Base-by-base conservation (phyloP, 1,140 invertebrate genomes). In the Drosophila busckii region DNA sequence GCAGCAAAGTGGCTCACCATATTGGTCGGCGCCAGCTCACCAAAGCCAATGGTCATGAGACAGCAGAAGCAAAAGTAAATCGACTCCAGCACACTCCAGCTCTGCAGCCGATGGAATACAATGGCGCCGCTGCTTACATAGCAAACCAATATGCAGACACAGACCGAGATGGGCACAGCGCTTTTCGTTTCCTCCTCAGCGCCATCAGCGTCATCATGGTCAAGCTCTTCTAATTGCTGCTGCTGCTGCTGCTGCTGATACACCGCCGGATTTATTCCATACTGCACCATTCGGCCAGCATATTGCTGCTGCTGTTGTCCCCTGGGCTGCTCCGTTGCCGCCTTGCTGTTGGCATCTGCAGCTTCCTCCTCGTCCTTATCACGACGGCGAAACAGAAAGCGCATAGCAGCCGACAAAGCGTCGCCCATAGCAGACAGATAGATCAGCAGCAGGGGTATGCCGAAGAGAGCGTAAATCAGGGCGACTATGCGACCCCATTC, bases 51-150 rank as follows among this genome's bases (percentile, higher is more conserved):
- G 1, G 95, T 96, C 34, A 94, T 94, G 41, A 96, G 89, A 44
- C 95, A 96, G 12, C 97, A 96, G 89, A 97, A 98, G 82, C 96
- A 98, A 87, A 98, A 98, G 88, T 97, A 98, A 20, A 94, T 93
- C 13, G 96, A 95, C 80, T 98, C 97, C 8, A 99, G 89, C 15
- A 96, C 91, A 16, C 92, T 93, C 97, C 97, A 99, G 31, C 93
- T 95, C 90, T 95, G 94, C 13, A 95, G 90, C 84, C 94, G 94
- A 83, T 94, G 92, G 88, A 99, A 99, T 35, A 99, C 90, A 44
- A 97, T 90, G 0, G 97, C 95, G 1, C 98, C 98, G 13, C 95
- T 92, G 54, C 93, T 93, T 78, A 99, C 93, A 88, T 99, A 99
- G 37, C 93, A 90, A 9, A 96, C 89, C 61, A 99, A 94, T 8